These are phyloP conservation scores for Sarotherodon lohbergeri DNA, from an alignment of 2,113 vertebrate genomes.

Conservation along the genomic window DNA sequence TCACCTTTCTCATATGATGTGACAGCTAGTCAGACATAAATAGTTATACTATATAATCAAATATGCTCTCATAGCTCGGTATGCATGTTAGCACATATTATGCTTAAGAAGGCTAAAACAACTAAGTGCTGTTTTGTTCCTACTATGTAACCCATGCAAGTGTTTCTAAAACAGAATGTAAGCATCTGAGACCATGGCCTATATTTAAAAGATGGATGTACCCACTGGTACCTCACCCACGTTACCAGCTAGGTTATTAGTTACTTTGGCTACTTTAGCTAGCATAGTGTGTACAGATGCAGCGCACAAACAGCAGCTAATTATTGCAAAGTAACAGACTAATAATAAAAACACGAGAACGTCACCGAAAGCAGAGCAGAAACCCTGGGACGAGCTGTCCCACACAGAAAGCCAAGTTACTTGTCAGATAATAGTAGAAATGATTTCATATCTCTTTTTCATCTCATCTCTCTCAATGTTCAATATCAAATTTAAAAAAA, in stretches of 20 bases:
- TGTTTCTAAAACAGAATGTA: neutral
- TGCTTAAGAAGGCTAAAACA: neutral
- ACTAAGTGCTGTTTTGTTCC: neutral
- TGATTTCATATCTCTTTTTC: neutral
- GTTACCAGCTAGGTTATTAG: neutral
- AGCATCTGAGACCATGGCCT: neutral
- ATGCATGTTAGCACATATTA: neutral
- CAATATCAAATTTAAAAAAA: neutral
- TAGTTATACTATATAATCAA: neutral
- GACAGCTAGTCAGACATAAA: neutral
- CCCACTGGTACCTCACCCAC: neutral
- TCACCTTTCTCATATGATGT: neutral
- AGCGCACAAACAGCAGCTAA: neutral
- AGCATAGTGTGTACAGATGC: accelerated
- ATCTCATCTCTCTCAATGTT: neutral
- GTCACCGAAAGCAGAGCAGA: too few species aligned
- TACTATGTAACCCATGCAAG: neutral
- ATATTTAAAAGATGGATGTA: neutral
- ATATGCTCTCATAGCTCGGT: neutral
- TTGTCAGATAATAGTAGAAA: neutral
- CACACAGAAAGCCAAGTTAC: neutral
- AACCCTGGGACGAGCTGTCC: neutral
- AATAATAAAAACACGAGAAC: neutral
- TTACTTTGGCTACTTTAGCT: neutral
- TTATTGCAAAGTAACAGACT: neutral